Evolutionary conservation across 1,140 invertebrate species (phyloP), one percentile per base, ranked within the genome.

Genomic region (Apis florea): DNA sequence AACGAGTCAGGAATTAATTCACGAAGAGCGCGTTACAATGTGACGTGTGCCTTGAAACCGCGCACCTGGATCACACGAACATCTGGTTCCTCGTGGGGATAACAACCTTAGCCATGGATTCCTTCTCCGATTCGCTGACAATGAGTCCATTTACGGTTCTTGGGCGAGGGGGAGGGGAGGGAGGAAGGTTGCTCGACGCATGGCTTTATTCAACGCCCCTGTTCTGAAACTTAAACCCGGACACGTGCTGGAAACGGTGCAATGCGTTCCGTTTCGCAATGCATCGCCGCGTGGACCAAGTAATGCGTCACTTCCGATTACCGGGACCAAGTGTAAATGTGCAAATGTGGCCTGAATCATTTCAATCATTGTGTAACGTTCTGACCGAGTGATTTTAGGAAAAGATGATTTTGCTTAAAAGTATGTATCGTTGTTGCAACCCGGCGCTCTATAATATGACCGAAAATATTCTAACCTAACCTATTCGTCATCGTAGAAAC

Each of bases 1-100:
- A n/a, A 75, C 80, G 84, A 67, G 72, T 54, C 63, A 59, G 13
- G 83, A 82, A 90, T 91, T 88, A 88, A 91, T 88, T 84, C 85
- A 82, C 78, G 82, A 87, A 84, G 78, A 85, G 75, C 76, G 75
- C 76, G 85, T 84, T 79, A 85, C 70, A 87, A 85, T 85, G 83
- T 85, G 85, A 85, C 82, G 81, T 21, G 83, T 61, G 70, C 78
- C 67, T 76, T 77, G 80, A 53, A 51, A 40, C n/a, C n/a, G 79
- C 73, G 81, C 86, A 90, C 84, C 89, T 90, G 86, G 88, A 83
- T 71, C 74, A 40, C 51, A 21, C 59, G 47, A 85, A 89, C 88
- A 88, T 87, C 89, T 90, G 85, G 85, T 84, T 54, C 63, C 64
- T 54, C 59, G 24, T 73, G 54, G 69, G 68, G 69, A 19, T 49